Conservation (phyloP, 92 coral and sea anemone species). For the Diadumene lineata region DNA sequence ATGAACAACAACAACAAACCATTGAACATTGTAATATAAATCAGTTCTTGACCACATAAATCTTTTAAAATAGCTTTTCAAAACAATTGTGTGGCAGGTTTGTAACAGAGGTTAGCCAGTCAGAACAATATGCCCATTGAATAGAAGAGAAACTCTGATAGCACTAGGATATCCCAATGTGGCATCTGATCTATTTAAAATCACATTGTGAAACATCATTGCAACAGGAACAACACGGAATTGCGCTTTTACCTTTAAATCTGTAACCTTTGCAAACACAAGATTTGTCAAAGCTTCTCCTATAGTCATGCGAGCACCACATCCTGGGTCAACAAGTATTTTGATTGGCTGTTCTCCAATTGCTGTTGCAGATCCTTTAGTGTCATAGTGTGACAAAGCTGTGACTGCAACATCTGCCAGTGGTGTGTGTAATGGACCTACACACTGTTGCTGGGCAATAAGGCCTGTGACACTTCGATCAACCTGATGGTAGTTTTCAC, state of each 20-base stretch:
- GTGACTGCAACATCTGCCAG: slow-evolving; percentile 97
- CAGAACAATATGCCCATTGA: too few species aligned
- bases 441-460: slow-evolving; percentile 98
- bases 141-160: too few species aligned
- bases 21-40: too few species aligned
- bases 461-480: slow-evolving; percentile 98
- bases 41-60: too few species aligned
- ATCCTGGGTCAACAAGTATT: slow-evolving; percentile 72
- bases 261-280: slow-evolving; percentile 88
- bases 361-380: slow-evolving; percentile 92
- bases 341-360: slow-evolving; percentile 99
- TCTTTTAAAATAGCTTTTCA: too few species aligned
- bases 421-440: slow-evolving; percentile 95
- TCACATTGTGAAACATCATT: too few species aligned
- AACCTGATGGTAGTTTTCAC: slow-evolving; percentile 64
- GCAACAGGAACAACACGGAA: too few species aligned
- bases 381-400: slow-evolving; percentile 77
- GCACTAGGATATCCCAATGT: too few species aligned
- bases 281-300: slow-evolving; percentile 96
- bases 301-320: slow-evolving; percentile 96
- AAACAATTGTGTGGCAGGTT: too few species aligned
- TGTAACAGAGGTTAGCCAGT: too few species aligned
- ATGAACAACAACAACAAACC: too few species aligned
- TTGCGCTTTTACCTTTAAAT: slow-evolving; percentile 73
- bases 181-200: too few species aligned